Base-by-base conservation (phyloP, 2,113 vertebrate genomes). In the Meriones unguiculatus region DNA sequence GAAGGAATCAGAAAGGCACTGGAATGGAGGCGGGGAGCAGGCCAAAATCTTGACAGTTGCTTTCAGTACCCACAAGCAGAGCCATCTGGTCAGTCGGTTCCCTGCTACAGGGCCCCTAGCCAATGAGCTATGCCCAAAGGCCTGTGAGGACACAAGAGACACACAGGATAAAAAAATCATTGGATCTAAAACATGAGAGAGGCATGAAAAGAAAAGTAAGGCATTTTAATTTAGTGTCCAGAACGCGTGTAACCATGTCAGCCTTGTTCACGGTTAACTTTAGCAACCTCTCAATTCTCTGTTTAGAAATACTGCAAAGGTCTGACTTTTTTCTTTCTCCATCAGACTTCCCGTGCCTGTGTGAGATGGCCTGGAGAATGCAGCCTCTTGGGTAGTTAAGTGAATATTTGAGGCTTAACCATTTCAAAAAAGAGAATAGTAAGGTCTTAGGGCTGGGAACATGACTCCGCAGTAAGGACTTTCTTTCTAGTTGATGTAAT, bases 171-270 rank as follows among this genome's bases (percentile, higher is more conserved):
- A 87, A 22, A 4, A 3, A 46, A 46, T 46, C 35, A 84, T 59
- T 22, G 6, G 41, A 13, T 64, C 90, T 78, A 76, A 94, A 96
- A 95, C 46, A 75, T 52, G 92, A 73, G 62, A 82, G 90, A 93
- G 84, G 28, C 57, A 82, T 73, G 76, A 90, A 88, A 89, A 38
- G 18, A 52, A 73, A 89, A 80, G 24, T 38, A 81, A 73, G 28
- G n/a, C 12, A 59, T 92, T 80, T 90, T 89, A 77, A 54, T 92
- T 87, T 86, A 86, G 70, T 41, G 35, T 95, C n/a, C 73, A 15
- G 93, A 82, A 90, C 85, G 92, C 76, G 85, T 32, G 22, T 3
- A 72, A 86, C 95, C 81, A 89, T 17, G 28, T 90, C 85, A 59
- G 54, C 25, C 77, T 89, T n/a, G 8, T 67, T 90, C 32, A 2